Conservation (phyloP, 2,113 vertebrate genomes). For the Mohoua ochrocephala region DNA sequence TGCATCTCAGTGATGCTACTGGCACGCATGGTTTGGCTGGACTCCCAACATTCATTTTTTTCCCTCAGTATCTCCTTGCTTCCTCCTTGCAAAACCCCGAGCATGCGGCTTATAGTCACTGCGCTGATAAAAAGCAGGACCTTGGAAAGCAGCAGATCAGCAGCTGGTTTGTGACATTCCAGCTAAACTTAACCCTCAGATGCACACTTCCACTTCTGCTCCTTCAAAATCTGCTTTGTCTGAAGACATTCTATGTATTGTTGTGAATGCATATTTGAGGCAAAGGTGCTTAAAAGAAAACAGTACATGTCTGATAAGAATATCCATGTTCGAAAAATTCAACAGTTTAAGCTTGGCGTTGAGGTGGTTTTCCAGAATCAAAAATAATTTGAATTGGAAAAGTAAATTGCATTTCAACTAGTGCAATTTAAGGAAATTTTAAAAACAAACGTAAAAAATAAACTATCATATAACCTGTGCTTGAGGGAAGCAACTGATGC, state of each 20-base stretch:
- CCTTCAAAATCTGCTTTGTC: background rate
- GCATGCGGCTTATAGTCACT: accelerated
- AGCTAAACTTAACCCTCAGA: background rate
- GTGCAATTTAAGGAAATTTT: background rate
- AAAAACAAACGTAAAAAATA: background rate
- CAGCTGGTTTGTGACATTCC: background rate
- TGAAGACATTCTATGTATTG: accelerated
- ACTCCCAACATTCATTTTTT: background rate
- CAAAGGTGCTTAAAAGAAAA: background rate
- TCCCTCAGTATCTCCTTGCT: background rate
- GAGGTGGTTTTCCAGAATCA: background rate
- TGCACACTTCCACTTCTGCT: background rate
- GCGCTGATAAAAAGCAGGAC: background rate
- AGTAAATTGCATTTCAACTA: background rate
- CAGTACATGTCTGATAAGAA: background rate
- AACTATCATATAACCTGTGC: background rate
- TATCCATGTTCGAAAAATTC: background rate
- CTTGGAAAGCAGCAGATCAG: background rate
- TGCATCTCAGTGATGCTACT: background rate
- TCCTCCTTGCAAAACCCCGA: background rate
- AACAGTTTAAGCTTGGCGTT: background rate
- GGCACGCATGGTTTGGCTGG: background rate
- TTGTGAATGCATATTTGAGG: background rate
- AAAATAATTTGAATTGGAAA: background rate
- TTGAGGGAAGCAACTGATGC: background rate